Percentiles rank a stretch among this genome's conserved stretches.
Evolutionary conservation across 1,140 invertebrate genomes (phyloP).

Genomic region (Physella acuta): DNA sequence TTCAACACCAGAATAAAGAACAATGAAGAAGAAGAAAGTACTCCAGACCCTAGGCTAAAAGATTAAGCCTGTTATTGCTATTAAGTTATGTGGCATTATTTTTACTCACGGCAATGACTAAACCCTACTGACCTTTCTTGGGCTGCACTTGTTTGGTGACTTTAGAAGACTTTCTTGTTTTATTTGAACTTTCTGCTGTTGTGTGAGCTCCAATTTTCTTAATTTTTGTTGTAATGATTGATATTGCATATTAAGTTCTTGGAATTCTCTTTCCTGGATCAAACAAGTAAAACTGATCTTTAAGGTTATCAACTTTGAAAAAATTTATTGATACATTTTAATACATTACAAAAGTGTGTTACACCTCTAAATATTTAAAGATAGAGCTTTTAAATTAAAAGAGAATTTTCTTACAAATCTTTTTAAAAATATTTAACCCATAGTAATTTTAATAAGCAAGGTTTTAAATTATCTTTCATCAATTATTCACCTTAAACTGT

Average conservation of each 20-base stretch:
- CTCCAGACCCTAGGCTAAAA: background rate
- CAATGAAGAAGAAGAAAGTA: background rate
- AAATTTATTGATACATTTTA: background rate
- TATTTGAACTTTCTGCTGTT: background rate
- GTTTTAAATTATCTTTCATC: background rate
- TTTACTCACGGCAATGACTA: too few relatives aligned
- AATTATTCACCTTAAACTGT: background rate
- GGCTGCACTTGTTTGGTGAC: background rate
- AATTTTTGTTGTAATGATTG: background rate
- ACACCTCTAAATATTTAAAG: background rate
- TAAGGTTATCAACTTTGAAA: background rate
- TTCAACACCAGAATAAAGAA: background rate
- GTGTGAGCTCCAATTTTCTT: background rate
- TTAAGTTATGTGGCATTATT: background rate
- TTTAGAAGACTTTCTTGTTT: background rate
- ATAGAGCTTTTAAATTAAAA: background rate
- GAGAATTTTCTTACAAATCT: too few relatives aligned
- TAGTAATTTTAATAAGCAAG: background rate
- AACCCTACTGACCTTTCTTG: background rate
- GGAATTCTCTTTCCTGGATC: background rate
- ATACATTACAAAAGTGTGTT: background rate
- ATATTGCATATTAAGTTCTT: background rate
- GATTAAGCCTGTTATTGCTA: background rate
- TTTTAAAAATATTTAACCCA: too few relatives aligned
- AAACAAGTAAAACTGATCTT: background rate